These are phyloP conservation scores for Epizoanthus rinbou DNA, from an alignment of 92 coral and sea anemone species.

Conservation along the genomic window DNA sequence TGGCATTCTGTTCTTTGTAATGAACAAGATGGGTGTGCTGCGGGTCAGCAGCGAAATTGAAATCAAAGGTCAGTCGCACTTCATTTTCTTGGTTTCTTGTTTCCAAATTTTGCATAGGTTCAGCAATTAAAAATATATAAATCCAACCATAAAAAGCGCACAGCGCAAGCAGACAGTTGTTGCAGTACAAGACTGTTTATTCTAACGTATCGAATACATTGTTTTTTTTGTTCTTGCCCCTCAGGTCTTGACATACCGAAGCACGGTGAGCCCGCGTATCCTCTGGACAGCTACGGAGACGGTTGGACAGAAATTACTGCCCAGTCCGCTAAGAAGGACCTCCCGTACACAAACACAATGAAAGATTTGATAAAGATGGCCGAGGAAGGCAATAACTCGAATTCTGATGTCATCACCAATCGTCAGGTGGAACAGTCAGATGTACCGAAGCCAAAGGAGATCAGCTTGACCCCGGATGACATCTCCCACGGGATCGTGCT, in stretches of 20 bases:
- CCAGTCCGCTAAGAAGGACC: background rate
- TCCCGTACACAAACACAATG: background rate
- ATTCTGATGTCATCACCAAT: background rate
- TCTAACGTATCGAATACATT: too few relatives aligned
- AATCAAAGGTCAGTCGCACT: conserved; percentile 67
- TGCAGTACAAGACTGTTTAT: too few relatives aligned
- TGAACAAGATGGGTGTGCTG: conserved; percentile 57
- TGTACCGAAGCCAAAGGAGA: conserved; percentile 18
- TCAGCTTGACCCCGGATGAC: conserved; percentile 4
- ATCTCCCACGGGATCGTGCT: conserved; percentile 20
- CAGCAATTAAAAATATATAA: too few relatives aligned
- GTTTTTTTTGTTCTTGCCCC: too few relatives aligned
- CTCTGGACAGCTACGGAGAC: conserved; percentile 84
- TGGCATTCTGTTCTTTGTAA: conserved; percentile 51
- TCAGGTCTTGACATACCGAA: conserved; percentile 91
- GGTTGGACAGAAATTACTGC: conserved; percentile 67
- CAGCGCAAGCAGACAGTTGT: too few relatives aligned
- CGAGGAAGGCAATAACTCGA: background rate
- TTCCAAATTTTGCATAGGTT: too few relatives aligned
- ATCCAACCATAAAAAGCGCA: too few relatives aligned
- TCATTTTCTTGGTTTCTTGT: background rate
- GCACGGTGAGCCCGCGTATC: conserved; percentile 95
- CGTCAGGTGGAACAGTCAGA: background rate
- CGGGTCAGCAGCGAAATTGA: conserved; percentile 84
- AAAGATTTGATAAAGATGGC: conserved; percentile 1